Evolutionary conservation across 1,140 invertebrate species (phyloP), one percentile per base, ranked within the genome.

Genomic region (Drosophila orosa): DNA sequence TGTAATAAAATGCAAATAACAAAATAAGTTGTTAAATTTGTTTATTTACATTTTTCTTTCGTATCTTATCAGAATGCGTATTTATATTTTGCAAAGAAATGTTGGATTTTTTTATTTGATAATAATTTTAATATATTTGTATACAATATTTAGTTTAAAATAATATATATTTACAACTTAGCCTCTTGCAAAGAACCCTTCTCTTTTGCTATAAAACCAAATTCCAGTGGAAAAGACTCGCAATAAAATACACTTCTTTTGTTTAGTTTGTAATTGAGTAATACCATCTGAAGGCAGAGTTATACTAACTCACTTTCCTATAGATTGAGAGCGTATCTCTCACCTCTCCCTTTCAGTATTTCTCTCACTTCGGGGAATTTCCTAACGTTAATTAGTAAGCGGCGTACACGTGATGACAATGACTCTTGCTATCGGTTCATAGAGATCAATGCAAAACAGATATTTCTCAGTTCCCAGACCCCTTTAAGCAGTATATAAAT

Each of bases 361-460:
- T 67, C 22, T 68, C 57, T 50, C 31, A 17, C 27, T 25, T 56
- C 31, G 55, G 81, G 81, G 78, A 72, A 86, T 86, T 85, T 85
- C 78, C 78, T 73, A 65, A 33, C 56, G 59, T 50, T 78, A 71
- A 78, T 85, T 81, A 81, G 57, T 61, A 59, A 71, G 62, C 60
- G 50, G 31, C 52, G 56, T 60, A 78, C 78, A 85, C 78, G 82
- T 84, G 82, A 84, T 78, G 67, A 50, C 62, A 76, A 84, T 78
- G 78, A 86, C 45, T 78, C 63, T 86, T 22, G 50, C 67, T 74
- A 77, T 85, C 81, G 61, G 57, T 76, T 80, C 81, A 85, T 37
- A 68, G 73, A 85, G 73, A 78, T 81, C 66, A 68, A 67, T 67
- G 44, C 42, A 75, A 66, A 66, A 48, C 35, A 58, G 45, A 75